Evolutionary conservation across 2,113 vertebrate species (phyloP).

Genomic region (Hippocampus guttulatus): DNA sequence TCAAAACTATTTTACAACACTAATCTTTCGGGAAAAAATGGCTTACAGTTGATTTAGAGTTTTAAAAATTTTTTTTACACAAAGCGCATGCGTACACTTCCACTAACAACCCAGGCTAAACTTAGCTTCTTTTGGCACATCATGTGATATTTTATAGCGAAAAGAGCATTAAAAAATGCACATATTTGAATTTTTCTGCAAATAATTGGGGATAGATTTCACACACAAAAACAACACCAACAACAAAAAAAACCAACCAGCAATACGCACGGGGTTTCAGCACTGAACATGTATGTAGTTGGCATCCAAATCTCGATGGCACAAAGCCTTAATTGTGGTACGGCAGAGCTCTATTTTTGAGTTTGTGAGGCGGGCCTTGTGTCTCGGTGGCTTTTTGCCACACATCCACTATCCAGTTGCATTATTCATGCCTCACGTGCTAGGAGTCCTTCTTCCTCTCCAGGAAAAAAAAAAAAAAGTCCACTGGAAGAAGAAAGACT

Average conservation of each 20-base stretch:
- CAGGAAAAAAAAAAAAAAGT: slow-evolving; percentile 25
- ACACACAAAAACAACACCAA: background rate
- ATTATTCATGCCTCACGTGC: slow-evolving; percentile 62
- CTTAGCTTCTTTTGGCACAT: too few relatives aligned
- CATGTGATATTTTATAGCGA: too few relatives aligned
- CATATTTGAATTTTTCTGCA: too few relatives aligned
- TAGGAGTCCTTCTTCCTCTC: slow-evolving; percentile 31
- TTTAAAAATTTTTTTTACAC: too few relatives aligned
- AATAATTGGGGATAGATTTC: background rate
- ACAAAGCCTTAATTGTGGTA: slow-evolving; percentile 15
- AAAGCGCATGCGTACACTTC: too few relatives aligned
- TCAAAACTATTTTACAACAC: too few relatives aligned
- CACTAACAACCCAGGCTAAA: too few relatives aligned
- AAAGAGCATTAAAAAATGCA: too few relatives aligned
- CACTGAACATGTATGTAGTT: background rate
- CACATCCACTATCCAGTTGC: slow-evolving; percentile 39
- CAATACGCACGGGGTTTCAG: background rate
- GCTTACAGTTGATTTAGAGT: too few relatives aligned
- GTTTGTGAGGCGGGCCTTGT: slow-evolving; percentile 30
- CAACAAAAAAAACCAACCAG: background rate
- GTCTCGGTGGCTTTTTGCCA: slow-evolving; percentile 48
- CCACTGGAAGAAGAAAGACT: slow-evolving; percentile 20
- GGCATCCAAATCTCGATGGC: background rate
- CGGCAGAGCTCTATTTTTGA: slow-evolving; percentile 20
- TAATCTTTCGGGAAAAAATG: too few relatives aligned